phyloP scores from a whole-genome alignment of 2,797 vertebrate species.

The Acestrorhynchus altus region DNA sequence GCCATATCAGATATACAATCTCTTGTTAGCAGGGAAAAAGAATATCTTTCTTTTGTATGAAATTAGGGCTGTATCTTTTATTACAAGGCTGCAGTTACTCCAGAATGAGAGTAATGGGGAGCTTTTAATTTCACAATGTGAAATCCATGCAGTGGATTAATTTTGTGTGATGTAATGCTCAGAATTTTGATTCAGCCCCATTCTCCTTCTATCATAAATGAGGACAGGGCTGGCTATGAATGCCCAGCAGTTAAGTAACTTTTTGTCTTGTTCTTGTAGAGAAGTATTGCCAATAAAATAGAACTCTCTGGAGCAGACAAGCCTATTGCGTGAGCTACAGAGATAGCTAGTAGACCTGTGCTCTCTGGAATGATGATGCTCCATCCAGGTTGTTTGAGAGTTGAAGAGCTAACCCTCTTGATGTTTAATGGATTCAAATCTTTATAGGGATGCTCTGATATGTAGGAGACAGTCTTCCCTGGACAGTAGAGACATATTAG shows the following conservation, averaged over 20 bases:
- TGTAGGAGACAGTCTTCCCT: no score
- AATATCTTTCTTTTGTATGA: not conserved
- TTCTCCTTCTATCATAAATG: not conserved
- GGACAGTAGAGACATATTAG: no score
- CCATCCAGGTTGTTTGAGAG: no score
- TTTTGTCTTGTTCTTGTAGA: not conserved
- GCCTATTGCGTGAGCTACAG: no score
- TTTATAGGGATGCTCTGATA: no score
- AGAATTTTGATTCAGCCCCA: not conserved
- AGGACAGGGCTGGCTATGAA: not conserved
- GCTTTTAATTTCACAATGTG: not conserved
- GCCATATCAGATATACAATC: slow-evolving; percentile 1
- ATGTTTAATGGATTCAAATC: no score
- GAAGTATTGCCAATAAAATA: no score
- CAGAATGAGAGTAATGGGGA: not conserved
- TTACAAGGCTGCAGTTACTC: slow-evolving; percentile 12
- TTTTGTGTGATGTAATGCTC: not conserved
- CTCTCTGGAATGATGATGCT: no score
- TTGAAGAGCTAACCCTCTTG: no score
- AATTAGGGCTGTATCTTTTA: not conserved
- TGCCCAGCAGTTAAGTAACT: not conserved
- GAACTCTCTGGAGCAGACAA: no score
- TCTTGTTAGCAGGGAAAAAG: slow-evolving; percentile 1
- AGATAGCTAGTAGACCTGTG: no score
- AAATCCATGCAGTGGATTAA: slow-evolving; percentile 18